Base-by-base conservation (phyloP, 2,888 invertebrate species). In the Yponomeuta sedellus region DNA sequence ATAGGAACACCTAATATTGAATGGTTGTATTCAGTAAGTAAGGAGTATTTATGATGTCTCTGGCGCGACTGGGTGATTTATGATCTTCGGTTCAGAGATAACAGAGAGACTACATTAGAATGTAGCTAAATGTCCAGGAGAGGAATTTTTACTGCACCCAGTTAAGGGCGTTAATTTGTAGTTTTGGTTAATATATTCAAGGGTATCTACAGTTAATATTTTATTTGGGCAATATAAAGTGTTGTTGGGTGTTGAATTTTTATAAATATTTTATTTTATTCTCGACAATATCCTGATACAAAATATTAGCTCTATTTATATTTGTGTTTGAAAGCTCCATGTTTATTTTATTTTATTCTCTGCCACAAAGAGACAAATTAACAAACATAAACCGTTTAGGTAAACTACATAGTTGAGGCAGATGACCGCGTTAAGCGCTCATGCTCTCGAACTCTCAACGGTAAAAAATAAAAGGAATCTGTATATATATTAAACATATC, bases 61-160 rank as follows among this genome's bases (percentile, higher is more conserved):
- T 73, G 76, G 78, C 70, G 58, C 64, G 74, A 74, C 73, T 73
- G 71, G 80, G 81, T 72, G 78, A 77, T 81, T 83, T 80, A 81
- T 81, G 75, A 77, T 77, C 80, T 76, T 70, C 69, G 72, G 76
- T 75, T 71, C 22, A 44, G 10, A 72, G 75, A 73, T 74, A 71
- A 74, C 75, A 80, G 77, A n/a, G n/a, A n/a, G 3, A 25, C 5
- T 25, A 25, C 78, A 81, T 81, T 81, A 82, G 80, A 79, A 78
- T 74, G 78, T 77, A 80, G 80, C 83, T 82, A 85, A 83, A 78
- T 80, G 75, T 74, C 77, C 72, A 76, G 70, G 69, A 78, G 76
- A 86, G 80, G 83, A 86, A 84, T 86, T 86, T 88, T 88, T 85
- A 88, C 83, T 76, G 72, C 78, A 74, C 71, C 77, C 77, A 79